phyloP scores from a whole-genome alignment of 2,113 vertebrate species.

The Emydocephalus ijimae region DNA sequence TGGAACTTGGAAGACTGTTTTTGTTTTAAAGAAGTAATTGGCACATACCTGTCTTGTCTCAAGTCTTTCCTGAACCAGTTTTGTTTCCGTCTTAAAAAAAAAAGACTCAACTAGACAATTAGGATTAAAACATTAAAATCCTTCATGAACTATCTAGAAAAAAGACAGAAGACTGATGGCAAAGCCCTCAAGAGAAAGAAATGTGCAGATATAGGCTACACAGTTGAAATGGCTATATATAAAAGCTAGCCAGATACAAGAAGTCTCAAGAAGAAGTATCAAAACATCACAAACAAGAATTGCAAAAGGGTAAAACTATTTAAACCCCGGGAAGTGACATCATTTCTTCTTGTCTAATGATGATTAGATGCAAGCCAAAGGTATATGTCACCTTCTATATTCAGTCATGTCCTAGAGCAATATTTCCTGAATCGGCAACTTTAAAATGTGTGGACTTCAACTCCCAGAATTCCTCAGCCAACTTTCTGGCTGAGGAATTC shows the following conservation, averaged over 20 bases:
- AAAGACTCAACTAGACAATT: constrained; percentile 24
- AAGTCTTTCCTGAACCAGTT: constrained; percentile 9
- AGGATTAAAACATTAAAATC: constrained; percentile 43
- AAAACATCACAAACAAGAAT: constrained; percentile 45
- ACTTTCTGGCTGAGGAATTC: not conserved
- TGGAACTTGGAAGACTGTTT: not conserved
- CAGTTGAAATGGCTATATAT: not conserved
- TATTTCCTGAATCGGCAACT: not conserved
- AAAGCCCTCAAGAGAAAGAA: constrained; percentile 35
- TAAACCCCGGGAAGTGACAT: constrained; percentile 60
- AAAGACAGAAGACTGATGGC: constrained; percentile 23
- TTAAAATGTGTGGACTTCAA: not conserved
- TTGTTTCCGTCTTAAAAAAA: constrained; percentile 15
- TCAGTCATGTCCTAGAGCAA: not conserved
- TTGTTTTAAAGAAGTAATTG: constrained; percentile 29
- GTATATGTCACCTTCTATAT: constrained; percentile 22
- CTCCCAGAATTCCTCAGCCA: not conserved
- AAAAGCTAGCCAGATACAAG: constrained; percentile 51
- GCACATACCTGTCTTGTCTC: not conserved
- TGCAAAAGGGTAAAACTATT: constrained; percentile 47
- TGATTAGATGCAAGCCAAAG: constrained; percentile 38
- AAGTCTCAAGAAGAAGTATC: constrained; percentile 38
- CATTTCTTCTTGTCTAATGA: constrained; percentile 55
- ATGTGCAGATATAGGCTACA: constrained; percentile 6
- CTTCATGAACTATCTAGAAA: constrained; percentile 53